Conservation (phyloP, 2,888 invertebrate genomes). For the Cyclophora albipunctata region DNA sequence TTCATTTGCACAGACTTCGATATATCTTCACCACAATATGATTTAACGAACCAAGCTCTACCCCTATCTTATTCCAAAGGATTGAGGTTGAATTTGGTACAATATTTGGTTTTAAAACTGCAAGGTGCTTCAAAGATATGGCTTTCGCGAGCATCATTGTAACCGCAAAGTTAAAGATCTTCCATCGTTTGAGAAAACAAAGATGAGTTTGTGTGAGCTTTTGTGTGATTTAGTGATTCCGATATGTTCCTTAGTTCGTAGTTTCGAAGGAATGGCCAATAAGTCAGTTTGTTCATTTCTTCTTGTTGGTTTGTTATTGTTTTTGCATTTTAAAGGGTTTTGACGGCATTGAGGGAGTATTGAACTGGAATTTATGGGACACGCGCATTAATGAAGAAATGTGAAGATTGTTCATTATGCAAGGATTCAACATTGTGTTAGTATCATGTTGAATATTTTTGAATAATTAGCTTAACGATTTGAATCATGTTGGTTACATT, state of each 20-base stretch:
- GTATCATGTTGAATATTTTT: too few relatives aligned
- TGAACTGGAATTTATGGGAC: too few relatives aligned
- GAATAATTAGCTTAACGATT: too few relatives aligned
- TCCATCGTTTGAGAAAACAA: slow-evolving; percentile 61
- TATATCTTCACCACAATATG: slow-evolving; percentile 40
- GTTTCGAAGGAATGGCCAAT: slow-evolving; percentile 13
- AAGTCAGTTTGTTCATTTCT: neutral
- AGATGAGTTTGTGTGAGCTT: slow-evolving; percentile 54
- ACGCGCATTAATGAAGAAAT: too few relatives aligned
- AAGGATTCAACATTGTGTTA: too few relatives aligned
- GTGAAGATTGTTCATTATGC: too few relatives aligned
- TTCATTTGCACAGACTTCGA: slow-evolving; percentile 69
- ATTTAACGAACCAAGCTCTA: too few relatives aligned
- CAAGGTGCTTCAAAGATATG: slow-evolving; percentile 15
- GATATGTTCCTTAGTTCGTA: slow-evolving; percentile 16
- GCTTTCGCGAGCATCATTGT: slow-evolving; percentile 47
- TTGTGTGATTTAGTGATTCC: slow-evolving; percentile 57
- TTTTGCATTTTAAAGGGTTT: slow-evolving; percentile 7
- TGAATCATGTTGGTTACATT: too few relatives aligned
- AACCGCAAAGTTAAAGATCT: slow-evolving; percentile 65
- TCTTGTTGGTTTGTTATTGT: neutral
- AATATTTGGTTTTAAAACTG: neutral
- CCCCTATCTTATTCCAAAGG: slow-evolving; percentile 2
- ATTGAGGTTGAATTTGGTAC: slow-evolving; percentile 23
- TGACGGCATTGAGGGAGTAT: neutral